Percentiles rank a stretch among this genome's conserved stretches.
Evolutionary conservation across 1,140 invertebrate genomes (phyloP).

Genomic region (Caenorhabditis latens): DNA sequence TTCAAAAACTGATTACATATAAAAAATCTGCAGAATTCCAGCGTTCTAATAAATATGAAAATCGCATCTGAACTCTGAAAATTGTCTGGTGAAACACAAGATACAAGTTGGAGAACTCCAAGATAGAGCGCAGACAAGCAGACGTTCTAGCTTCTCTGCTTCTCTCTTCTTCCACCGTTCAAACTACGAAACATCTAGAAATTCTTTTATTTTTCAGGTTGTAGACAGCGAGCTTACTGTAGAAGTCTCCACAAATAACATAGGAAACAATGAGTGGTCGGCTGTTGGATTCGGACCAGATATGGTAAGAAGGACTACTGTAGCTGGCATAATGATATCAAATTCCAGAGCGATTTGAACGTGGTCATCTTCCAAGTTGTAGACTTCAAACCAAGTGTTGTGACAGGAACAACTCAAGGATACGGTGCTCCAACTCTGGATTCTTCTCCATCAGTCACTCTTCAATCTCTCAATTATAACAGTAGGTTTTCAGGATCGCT

Average conservation of each 20-base stretch:
- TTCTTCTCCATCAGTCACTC: slow-evolving; percentile 41
- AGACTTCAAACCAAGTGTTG: slow-evolving; percentile 41
- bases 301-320: slow-evolving; percentile 12
- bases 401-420: slow-evolving; percentile 50
- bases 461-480: slow-evolving; percentile 53
- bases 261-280: slow-evolving; percentile 59
- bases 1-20: too few relatives aligned
- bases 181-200: too few relatives aligned
- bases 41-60: background rate
- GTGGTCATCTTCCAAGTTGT: slow-evolving; percentile 50
- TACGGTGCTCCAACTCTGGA: slow-evolving; percentile 50
- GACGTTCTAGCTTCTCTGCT: too few relatives aligned
- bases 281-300: slow-evolving; percentile 54
- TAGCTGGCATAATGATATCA: background rate
- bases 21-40: too few relatives aligned
- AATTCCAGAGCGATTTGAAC: slow-evolving; percentile 26
- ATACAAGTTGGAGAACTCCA: too few relatives aligned
- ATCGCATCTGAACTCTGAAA: too few relatives aligned
- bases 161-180: too few relatives aligned
- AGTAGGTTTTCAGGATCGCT: background rate
- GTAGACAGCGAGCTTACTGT: slow-evolving; percentile 50
- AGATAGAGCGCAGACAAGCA: too few relatives aligned
- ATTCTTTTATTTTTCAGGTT: background rate
- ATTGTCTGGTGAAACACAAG: too few relatives aligned
- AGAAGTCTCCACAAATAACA: slow-evolving; percentile 50